phyloP scores from a whole-genome alignment of 2,113 vertebrate species.

The Gavialis gangeticus region DNA sequence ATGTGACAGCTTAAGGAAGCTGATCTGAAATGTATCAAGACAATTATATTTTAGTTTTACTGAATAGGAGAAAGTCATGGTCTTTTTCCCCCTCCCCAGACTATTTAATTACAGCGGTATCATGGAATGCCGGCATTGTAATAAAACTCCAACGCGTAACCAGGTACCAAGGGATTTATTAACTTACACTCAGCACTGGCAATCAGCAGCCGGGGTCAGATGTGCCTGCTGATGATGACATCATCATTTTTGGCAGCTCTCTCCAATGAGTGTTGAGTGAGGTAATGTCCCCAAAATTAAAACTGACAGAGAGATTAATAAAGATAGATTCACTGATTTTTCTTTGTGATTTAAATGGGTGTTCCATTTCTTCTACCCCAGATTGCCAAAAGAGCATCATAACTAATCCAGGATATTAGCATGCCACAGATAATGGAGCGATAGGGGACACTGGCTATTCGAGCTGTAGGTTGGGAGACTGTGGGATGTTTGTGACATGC shows the following conservation, averaged over 20 bases:
- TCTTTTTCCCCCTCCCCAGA: constrained; percentile 73
- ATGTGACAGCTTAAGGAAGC: constrained; percentile 44
- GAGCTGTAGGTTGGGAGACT: neutral
- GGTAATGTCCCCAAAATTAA: constrained; percentile 87
- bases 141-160: constrained; percentile 83
- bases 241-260: constrained; percentile 83
- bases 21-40: constrained; percentile 61
- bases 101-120: constrained; percentile 80
- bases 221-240: constrained; percentile 83
- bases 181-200: constrained; percentile 81
- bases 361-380: constrained; percentile 74
- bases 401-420: constrained; percentile 64
- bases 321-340: constrained; percentile 81
- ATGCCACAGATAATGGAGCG: neutral
- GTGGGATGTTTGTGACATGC: neutral
- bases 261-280: constrained; percentile 82
- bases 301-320: constrained; percentile 86
- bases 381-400: constrained; percentile 65
- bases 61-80: constrained; percentile 70
- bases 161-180: constrained; percentile 85
- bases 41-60: constrained; percentile 76
- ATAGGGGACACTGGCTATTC: rapidly evolving
- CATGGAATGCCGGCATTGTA: constrained; percentile 82
- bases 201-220: constrained; percentile 84
- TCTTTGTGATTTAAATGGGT: constrained; percentile 77